Conservation (phyloP, 2,797 vertebrate species). For the Margarornis squamiger region DNA sequence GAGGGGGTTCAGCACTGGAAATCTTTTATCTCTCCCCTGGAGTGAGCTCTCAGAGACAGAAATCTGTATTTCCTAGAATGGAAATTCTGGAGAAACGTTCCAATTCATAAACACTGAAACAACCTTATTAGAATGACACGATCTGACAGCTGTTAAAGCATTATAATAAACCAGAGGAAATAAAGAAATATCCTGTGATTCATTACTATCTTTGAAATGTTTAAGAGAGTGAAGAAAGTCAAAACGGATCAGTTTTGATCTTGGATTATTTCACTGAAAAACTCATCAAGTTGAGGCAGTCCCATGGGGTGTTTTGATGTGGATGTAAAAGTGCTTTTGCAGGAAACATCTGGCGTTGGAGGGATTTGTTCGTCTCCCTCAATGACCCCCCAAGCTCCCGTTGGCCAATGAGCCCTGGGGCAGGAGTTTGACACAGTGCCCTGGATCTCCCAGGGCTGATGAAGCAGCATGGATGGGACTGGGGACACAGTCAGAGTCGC, state of each 20-base stretch:
- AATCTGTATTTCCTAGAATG: not conserved
- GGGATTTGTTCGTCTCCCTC: not conserved
- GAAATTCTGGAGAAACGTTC: constrained; percentile 18
- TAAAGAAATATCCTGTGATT: not conserved
- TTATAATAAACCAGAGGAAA: constrained; percentile 1
- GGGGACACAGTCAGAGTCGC: not conserved
- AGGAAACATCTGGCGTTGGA: not conserved
- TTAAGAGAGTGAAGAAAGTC: not conserved
- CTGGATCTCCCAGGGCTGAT: fast-evolving
- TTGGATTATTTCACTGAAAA: constrained; percentile 3
- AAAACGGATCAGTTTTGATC: not conserved
- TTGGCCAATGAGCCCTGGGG: not conserved
- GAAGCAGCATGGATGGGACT: fast-evolving
- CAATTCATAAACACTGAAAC: constrained; percentile 42
- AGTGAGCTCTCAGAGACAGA: not conserved
- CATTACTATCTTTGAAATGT: not conserved
- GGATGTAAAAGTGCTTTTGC: not conserved
- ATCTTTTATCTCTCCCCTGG: not conserved
- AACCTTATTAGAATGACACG: not conserved
- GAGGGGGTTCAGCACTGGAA: not conserved
- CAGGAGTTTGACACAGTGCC: no score
- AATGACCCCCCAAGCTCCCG: not conserved
- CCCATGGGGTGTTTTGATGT: not conserved
- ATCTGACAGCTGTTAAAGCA: constrained; percentile 42
- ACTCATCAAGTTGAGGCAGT: not conserved